Evolutionary conservation across 2,113 vertebrate genomes (phyloP).

Genomic region (Cathartes aura): DNA sequence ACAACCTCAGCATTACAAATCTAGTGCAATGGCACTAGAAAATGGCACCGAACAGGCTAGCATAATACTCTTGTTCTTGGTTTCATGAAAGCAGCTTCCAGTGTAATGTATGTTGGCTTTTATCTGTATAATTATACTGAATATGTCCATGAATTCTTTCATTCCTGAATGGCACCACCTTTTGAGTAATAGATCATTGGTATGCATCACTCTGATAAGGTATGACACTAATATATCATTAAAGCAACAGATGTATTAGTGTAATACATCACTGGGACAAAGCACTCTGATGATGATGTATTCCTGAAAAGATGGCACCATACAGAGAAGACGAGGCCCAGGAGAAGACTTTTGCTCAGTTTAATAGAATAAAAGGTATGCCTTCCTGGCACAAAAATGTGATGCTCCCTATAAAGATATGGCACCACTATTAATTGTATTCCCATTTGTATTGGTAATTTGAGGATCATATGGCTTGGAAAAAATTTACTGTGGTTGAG

Average conservation of each 20-base stretch:
- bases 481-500: conserved; percentile 28
- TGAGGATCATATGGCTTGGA: conserved; percentile 21
- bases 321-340: conserved; percentile 6
- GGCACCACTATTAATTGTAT: not conserved
- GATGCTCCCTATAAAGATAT: not conserved
- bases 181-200: conserved; percentile 64
- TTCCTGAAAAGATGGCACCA: conserved; percentile 55
- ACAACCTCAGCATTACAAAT: conserved; percentile 52
- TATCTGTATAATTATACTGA: conserved; percentile 55
- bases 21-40: not conserved
- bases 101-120: conserved; percentile 10
- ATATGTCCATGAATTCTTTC: conserved; percentile 55
- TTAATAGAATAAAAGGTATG: conserved; percentile 34
- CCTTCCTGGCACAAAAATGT: not conserved
- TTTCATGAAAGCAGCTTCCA: conserved; percentile 27
- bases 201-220: conserved; percentile 71
- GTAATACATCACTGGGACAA: conserved; percentile 69
- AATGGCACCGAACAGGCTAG: not conserved
- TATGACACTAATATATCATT: conserved; percentile 77
- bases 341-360: conserved; percentile 48
- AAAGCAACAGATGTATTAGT: conserved; percentile 73
- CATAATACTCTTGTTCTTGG: not conserved
- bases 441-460: conserved; percentile 7
- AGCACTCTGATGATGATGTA: conserved; percentile 61
- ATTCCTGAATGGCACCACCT: conserved; percentile 70